These are phyloP conservation scores for Penelope pileata DNA, from an alignment of 2,113 vertebrate species.

Conservation along the genomic window DNA sequence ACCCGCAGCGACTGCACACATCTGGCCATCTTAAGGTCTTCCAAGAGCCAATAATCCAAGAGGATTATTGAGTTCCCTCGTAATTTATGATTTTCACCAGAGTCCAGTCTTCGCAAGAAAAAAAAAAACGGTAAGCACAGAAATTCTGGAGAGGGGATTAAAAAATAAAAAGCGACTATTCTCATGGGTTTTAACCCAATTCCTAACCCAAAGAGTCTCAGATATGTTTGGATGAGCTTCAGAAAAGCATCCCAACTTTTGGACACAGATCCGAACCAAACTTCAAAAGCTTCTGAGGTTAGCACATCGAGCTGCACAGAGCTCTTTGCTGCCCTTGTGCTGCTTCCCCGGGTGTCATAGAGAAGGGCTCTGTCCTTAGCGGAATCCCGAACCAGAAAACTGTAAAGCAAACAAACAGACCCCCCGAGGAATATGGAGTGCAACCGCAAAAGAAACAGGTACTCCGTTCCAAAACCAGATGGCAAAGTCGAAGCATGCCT, in stretches of 20 bases:
- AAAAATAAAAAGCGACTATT: not conserved
- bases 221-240: slow-evolving; percentile 32
- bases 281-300: not conserved
- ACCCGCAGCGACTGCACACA: not conserved
- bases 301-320: accelerated
- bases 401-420: slow-evolving; percentile 21
- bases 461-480: not conserved
- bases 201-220: slow-evolving; percentile 14
- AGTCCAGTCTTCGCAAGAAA: not conserved
- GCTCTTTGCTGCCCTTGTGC: slow-evolving; percentile 33
- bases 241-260: slow-evolving; percentile 21
- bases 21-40: not conserved
- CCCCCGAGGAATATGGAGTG: not conserved
- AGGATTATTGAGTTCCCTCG: not conserved
- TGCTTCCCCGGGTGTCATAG: not conserved
- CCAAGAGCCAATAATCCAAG: not conserved
- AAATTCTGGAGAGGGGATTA: not conserved
- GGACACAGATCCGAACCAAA: not conserved
- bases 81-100: not conserved
- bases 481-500: not conserved
- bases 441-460: not conserved
- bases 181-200: not conserved
- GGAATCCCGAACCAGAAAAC: not conserved
- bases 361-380: not conserved
- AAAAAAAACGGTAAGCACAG: not conserved